These are phyloP conservation scores for Trichogramma pretiosum DNA, from an alignment of 1,140 invertebrate genomes.

Conservation along the genomic window DNA sequence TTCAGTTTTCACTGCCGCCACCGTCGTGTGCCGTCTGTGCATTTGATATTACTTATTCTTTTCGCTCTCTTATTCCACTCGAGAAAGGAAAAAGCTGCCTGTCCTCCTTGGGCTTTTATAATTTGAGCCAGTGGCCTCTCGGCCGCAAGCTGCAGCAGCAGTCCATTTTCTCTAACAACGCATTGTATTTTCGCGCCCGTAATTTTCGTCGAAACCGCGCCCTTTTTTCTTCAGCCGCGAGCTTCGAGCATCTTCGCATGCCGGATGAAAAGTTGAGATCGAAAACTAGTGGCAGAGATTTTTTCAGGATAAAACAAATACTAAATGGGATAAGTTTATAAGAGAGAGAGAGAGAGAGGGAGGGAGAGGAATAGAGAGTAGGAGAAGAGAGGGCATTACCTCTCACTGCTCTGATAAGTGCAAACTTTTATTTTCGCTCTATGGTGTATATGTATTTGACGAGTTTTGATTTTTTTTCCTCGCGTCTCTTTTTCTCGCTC, in stretches of 20 bases:
- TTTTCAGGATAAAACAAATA: not conserved
- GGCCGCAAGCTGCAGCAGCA: too few species aligned
- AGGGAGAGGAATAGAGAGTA: too few species aligned
- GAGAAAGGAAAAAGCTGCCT: not conserved
- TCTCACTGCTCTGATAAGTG: not conserved
- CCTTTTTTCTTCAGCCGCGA: too few species aligned
- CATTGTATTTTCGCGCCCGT: too few species aligned
- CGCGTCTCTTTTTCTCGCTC: not conserved
- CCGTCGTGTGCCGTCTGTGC: not conserved
- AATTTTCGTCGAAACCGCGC: too few species aligned
- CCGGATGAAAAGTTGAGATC: not conserved
- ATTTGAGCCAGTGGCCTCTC: too few species aligned
- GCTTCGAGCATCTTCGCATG: too few species aligned
- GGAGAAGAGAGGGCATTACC: too few species aligned
- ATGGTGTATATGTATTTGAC: not conserved
- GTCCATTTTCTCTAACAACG: too few species aligned
- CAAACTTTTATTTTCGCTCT: not conserved
- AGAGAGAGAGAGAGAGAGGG: too few species aligned
- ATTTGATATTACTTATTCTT: slow-evolving; percentile 13
- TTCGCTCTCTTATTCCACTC: slow-evolving; percentile 6
- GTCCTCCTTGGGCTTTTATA: not conserved
- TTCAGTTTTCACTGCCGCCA: not conserved
- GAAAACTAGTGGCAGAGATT: not conserved
- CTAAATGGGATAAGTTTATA: slow-evolving; percentile 2
- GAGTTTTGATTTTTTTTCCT: not conserved